phyloP scores from a whole-genome alignment of 2,797 vertebrate genomes.

The Hapalemur alaotrensis region DNA sequence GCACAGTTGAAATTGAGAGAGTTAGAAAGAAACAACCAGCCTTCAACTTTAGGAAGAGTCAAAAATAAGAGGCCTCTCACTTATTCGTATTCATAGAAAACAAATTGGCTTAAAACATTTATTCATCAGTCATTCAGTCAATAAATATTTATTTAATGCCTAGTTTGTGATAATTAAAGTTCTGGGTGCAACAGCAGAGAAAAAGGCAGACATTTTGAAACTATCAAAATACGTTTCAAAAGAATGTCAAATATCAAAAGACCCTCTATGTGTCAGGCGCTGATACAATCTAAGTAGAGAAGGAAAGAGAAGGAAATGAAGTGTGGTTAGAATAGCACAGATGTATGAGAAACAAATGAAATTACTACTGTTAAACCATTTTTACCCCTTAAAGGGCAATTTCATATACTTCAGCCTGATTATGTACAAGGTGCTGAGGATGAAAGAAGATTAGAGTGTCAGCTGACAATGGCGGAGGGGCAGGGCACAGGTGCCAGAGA shows the following conservation, averaged over 20 bases:
- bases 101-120: background rate
- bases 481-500: background rate
- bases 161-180: background rate
- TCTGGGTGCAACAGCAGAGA: background rate
- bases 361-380: background rate
- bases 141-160: background rate
- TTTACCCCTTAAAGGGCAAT: background rate
- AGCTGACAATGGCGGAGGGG: background rate
- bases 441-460: background rate
- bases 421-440: background rate
- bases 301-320: background rate
- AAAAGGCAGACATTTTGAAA: background rate
- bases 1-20: background rate
- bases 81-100: background rate
- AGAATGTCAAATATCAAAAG: slow-evolving; percentile 1
- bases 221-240: background rate
- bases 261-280: background rate
- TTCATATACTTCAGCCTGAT: background rate
- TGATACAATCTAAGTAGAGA: background rate
- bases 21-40: background rate
- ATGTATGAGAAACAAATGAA: background rate
- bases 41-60: background rate
- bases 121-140: background rate
- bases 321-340: background rate
- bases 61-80: background rate